phyloP scores from a whole-genome alignment of 2,888 invertebrate species.

The Pemphredon lugubris region DNA sequence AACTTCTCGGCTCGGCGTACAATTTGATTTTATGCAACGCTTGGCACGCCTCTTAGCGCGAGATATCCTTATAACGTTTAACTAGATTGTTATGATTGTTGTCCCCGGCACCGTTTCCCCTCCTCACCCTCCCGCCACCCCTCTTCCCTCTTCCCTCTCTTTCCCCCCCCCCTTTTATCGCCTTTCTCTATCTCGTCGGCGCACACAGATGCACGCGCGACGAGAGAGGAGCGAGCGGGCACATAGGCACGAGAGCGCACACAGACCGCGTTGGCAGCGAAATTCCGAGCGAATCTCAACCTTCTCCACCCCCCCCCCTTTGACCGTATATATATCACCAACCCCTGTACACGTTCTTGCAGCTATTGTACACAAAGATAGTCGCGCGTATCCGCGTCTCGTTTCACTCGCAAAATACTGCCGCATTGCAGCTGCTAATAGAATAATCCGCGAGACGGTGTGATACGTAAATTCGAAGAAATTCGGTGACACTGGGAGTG shows the following conservation, averaged over 20 bases:
- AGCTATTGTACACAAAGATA: conserved; percentile 43
- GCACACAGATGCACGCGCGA: conserved; percentile 13
- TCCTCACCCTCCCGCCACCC: conserved; percentile 19
- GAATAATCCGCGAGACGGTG: conserved; percentile 40
- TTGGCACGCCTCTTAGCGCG: conserved; percentile 80
- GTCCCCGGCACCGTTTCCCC: conserved; percentile 70
- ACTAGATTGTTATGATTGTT: conserved; percentile 81
- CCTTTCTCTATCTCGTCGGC: conserved; percentile 28
- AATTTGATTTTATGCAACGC: conserved; percentile 81
- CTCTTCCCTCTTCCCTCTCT: conserved; percentile 27
- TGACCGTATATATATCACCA: conserved; percentile 37
- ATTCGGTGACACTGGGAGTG: conserved; percentile 5
- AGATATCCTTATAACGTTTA: conserved; percentile 81
- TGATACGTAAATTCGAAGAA: conserved; percentile 19
- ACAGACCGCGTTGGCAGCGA: conserved; percentile 55
- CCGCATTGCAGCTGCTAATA: conserved; percentile 64
- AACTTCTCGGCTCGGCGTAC: conserved; percentile 80
- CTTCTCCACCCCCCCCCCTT: conserved; percentile 37
- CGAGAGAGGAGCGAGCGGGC: conserved; percentile 10
- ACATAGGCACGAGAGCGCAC: conserved; percentile 20
- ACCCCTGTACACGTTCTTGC: conserved; percentile 25
- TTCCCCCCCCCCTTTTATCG: conserved; percentile 31
- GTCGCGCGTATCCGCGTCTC: conserved; percentile 54
- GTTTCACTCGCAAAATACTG: conserved; percentile 65
- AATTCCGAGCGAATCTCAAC: conserved; percentile 68